Percentiles rank a stretch among this genome's conserved stretches.
phyloP scores from a whole-genome alignment of 1,140 invertebrate genomes.

The Drosophila lini region DNA sequence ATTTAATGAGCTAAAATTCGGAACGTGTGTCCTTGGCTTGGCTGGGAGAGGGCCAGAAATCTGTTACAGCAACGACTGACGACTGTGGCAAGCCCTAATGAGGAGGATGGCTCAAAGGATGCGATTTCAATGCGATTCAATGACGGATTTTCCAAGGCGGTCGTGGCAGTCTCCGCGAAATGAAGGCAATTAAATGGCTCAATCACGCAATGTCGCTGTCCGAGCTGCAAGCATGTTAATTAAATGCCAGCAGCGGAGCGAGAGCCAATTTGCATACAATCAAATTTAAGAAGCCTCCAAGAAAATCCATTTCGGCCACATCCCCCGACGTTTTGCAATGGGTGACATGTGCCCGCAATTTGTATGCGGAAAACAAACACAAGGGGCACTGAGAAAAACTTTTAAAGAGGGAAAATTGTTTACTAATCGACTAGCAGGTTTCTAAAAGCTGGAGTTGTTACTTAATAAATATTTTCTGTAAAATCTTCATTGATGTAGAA shows the following conservation, averaged over 20 bases:
- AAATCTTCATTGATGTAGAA: too few species aligned
- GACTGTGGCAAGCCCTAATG: slow-evolving; percentile 37
- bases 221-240: slow-evolving; percentile 51
- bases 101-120: slow-evolving; percentile 33
- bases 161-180: not conserved
- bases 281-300: slow-evolving; percentile 54
- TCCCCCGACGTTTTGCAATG: slow-evolving; percentile 44
- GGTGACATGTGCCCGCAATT: slow-evolving; percentile 67
- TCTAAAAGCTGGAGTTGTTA: not conserved
- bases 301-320: slow-evolving; percentile 41
- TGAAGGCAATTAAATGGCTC: slow-evolving; percentile 37
- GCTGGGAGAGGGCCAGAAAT: slow-evolving; percentile 33
- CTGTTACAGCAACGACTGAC: slow-evolving; percentile 27
- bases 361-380: slow-evolving; percentile 65
- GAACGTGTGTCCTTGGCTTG: slow-evolving; percentile 63
- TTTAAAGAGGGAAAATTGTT: not conserved
- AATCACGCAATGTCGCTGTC: slow-evolving; percentile 30
- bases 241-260: slow-evolving; percentile 37
- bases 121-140: slow-evolving; percentile 28
- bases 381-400: slow-evolving; percentile 8
- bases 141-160: slow-evolving; percentile 8
- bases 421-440: not conserved
- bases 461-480: too few species aligned
- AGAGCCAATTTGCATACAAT: slow-evolving; percentile 60
- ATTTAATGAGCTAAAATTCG: slow-evolving; percentile 78